Base-by-base conservation (phyloP, 2,797 vertebrate species). In the Chelmon rostratus region DNA sequence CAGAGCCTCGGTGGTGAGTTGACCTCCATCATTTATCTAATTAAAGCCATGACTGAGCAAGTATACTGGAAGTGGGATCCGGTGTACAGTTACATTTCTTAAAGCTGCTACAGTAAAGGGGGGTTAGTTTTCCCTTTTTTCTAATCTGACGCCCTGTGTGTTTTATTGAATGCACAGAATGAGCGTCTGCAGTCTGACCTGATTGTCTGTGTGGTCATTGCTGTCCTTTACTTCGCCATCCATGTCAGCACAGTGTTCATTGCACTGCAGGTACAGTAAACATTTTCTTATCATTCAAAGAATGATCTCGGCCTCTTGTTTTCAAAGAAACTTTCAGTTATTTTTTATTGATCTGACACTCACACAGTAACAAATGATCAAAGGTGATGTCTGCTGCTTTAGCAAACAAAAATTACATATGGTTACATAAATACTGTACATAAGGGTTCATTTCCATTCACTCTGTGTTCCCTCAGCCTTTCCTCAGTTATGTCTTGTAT, bases 221-320 rank as follows among this genome's bases (percentile, higher is more conserved):
- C 97, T 62, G 97, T 99, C 73, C 96, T 99, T 75, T 99, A 98
- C 94, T 99, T 99, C 72, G 98, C 98, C 88, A 98, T 99, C 93
- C 98, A 99, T 0, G 98, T 99, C 91, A 99, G 98, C 95, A 99
- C 98, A 0, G 98, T 99, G 77, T 99, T 99, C 93, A 98, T 98
- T 66, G 98, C 96, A 23, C 94, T 99, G 61, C 98, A 99, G 98
- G 98, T 99, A 95, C 47, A 21, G 64, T 6, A 6, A 59, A 31
- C 5, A 9, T 59, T 2, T 38, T n/a, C 19, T 72, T 38, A 10
- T 3, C 21, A 53, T 4, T 64, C 9, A 23, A 7, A 37, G 1
- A 4, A 35, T 10, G 15, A 52, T 13, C 10, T 50, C 33, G 12
- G 23, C 47, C 13, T 23, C 0, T 8, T 12, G 33, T n/a, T 25